A percentile compares a stretch with the other conserved stretches of the same genome.
phyloP scores from a whole-genome alignment of 1,140 invertebrate species.

The Pteromalus puparum region DNA sequence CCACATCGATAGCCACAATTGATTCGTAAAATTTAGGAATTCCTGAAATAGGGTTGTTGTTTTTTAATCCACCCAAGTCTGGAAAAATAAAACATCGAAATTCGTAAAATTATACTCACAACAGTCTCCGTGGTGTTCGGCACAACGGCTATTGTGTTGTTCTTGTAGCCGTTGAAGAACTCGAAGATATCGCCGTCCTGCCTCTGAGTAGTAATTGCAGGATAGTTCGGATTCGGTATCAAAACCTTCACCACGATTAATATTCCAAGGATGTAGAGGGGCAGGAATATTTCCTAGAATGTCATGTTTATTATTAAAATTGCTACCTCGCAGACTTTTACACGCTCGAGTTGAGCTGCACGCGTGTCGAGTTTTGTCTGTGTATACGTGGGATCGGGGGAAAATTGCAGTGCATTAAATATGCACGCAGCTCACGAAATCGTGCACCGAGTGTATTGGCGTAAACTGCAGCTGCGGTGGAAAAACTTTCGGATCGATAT shows the following conservation, averaged over 20 bases:
- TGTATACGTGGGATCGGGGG: too few species aligned
- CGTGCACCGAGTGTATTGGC: not conserved
- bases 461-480: too few species aligned
- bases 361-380: too few species aligned
- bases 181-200: slow-evolving; percentile 78
- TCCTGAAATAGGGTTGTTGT: slow-evolving; percentile 68
- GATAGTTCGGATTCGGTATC: slow-evolving; percentile 85
- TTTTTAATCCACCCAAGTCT: not conserved
- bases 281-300: slow-evolving; percentile 83
- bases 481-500: too few species aligned
- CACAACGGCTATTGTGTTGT: slow-evolving; percentile 82
- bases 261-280: slow-evolving; percentile 83
- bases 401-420: too few species aligned
- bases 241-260: slow-evolving; percentile 83
- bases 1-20: slow-evolving; percentile 75
- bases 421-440: too few species aligned
- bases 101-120: slow-evolving; percentile 73
- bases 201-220: slow-evolving; percentile 78
- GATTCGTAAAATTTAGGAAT: slow-evolving; percentile 81
- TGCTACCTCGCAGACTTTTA: not conserved
- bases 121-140: slow-evolving; percentile 80
- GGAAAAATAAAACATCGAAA: not conserved
- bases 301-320: not conserved
- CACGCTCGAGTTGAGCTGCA: too few species aligned
- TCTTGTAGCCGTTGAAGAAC: slow-evolving; percentile 78